These are phyloP conservation scores for Coptodon rendalli DNA, from an alignment of 2,113 vertebrate species.

Conservation along the genomic window DNA sequence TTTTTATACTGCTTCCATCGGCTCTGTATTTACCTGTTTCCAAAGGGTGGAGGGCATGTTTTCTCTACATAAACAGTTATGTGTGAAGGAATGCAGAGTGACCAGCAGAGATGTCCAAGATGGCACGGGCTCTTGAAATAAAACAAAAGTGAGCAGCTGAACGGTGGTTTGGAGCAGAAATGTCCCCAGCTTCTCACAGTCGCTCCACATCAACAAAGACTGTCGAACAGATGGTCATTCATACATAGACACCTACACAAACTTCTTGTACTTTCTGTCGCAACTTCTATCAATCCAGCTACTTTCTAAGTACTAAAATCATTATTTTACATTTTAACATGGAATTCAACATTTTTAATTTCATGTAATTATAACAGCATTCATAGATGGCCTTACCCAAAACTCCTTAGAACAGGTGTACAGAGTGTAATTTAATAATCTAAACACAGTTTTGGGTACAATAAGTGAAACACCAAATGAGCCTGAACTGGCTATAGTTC, in stretches of 20 bases:
- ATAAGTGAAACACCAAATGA: neutral
- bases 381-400: neutral
- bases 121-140: accelerated
- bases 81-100: neutral
- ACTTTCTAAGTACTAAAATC: neutral
- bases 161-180: accelerated
- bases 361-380: neutral
- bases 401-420: accelerated
- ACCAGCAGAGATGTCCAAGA: neutral
- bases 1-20: accelerated
- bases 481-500: accelerated
- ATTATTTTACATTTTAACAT: neutral
- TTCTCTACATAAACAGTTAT: neutral
- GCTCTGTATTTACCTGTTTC: accelerated
- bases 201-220: neutral
- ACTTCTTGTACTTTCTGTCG: accelerated
- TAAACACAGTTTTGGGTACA: neutral
- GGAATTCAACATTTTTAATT: accelerated
- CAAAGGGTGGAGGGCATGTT: neutral
- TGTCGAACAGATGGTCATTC: neutral
- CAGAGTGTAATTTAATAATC: neutral
- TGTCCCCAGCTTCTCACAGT: neutral
- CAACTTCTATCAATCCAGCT: neutral
- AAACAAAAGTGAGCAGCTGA: neutral
- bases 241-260: neutral